Evolutionary conservation across 2,113 vertebrate genomes (phyloP), one percentile per base, ranked within the genome.

Genomic region (Tetrao urogallus): DNA sequence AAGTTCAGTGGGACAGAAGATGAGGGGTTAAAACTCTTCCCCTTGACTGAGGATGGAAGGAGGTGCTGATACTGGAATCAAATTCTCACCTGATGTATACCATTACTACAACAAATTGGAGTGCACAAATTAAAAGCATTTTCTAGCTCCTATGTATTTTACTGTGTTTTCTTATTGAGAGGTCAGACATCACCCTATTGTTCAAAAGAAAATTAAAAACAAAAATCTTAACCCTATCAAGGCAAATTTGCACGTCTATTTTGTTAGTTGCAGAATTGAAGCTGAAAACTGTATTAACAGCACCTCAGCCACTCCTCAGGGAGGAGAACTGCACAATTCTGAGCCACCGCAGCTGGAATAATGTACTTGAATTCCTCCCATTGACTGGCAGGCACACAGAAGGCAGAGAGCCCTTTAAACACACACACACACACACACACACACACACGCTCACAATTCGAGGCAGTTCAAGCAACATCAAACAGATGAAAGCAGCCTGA

Each of bases 221-320:
- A 15, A 38, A 21, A 48, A n/a, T 1, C 10, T 57, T 82, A 7
- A 36, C 6, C 7, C 4, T 75, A 47, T 66, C 25, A 92, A 77
- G 60, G 76, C 43, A 36, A 74, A 54, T 73, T 77, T 79, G 12
- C 3, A 15, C 19, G 4, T 45, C 79, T 10, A 0, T 90, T 47
- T 61, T 14, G 36, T 34, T 50, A 45, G 61, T 2, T 69, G 48
- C 43, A 70, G 65, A 66, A 58, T 0, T 47, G 64, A 57, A 65
- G 94, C 10, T 30, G 65, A 91, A 87, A 32, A 96, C 57, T n/a
- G 63, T 28, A 42, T 89, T 81, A 94, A 54, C 79, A 66, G 42
- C 42, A 71, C 50, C 50, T 79, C 86, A 45, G 58, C 70, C n/a
- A 25, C 48, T 78, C 11, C 76, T 80, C 79, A n/a, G 72, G 32